phyloP scores from a whole-genome alignment of 2,113 vertebrate species.

The Macquaria australasica region DNA sequence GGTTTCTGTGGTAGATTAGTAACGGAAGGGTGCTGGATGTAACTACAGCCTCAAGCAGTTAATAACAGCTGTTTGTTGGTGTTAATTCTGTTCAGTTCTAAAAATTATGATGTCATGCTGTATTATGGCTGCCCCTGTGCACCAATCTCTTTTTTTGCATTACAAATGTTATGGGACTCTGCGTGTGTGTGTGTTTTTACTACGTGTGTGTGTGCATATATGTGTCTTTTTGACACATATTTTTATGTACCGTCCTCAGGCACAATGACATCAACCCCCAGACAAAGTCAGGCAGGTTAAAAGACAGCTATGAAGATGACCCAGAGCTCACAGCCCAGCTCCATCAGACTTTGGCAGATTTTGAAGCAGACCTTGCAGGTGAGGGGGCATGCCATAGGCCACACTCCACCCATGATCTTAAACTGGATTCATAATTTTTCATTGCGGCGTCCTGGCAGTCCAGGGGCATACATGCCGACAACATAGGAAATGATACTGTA shows the following conservation, averaged over 20 bases:
- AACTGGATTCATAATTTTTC: not conserved
- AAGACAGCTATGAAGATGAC: slow-evolving; percentile 76
- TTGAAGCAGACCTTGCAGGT: slow-evolving; percentile 88
- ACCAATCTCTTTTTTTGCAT: not conserved
- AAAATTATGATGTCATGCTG: slow-evolving; percentile 26
- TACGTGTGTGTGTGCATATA: not conserved
- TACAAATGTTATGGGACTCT: not conserved
- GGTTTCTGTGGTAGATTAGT: slow-evolving; percentile 37
- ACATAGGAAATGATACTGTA: not conserved
- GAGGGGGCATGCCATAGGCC: not conserved
- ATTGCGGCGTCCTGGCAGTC: not conserved
- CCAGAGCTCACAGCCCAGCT: slow-evolving; percentile 74
- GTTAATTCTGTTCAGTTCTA: slow-evolving; percentile 8
- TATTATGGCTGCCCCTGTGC: not conserved
- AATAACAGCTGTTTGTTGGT: slow-evolving; percentile 35
- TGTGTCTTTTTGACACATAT: slow-evolving; percentile 14
- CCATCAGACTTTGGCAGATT: slow-evolving; percentile 82
- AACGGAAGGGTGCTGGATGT: slow-evolving; percentile 33
- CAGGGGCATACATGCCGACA: not conserved
- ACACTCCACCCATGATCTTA: not conserved
- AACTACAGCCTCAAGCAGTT: slow-evolving; percentile 26
- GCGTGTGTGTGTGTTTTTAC: not conserved
- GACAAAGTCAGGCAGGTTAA: slow-evolving; percentile 48
- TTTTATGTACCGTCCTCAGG: slow-evolving; percentile 42
- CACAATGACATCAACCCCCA: slow-evolving; percentile 46